A percentile compares a stretch with the other conserved stretches of the same genome.
These are phyloP conservation scores for Microcebus lehilahytsara DNA, from an alignment of 2,113 vertebrate genomes.

Conservation along the genomic window DNA sequence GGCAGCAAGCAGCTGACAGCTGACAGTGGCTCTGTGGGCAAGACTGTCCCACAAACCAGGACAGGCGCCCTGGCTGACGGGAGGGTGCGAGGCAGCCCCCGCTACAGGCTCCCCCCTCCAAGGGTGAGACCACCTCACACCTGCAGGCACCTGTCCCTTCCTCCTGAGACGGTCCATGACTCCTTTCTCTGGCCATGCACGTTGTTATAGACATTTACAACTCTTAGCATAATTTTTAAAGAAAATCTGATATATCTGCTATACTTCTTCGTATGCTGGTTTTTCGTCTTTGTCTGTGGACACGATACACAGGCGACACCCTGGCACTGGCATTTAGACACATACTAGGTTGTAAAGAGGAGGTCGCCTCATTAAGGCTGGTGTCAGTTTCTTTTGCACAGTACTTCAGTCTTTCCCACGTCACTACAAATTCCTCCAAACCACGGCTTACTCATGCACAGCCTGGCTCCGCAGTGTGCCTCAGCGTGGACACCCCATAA, in stretches of 20 bases:
- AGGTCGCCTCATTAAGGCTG: rapidly evolving
- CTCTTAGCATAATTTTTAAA: too few relatives aligned
- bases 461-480: rapidly evolving
- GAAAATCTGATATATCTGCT: background rate
- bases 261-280: background rate
- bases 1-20: background rate
- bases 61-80: too few relatives aligned
- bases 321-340: background rate
- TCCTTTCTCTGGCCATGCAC: rapidly evolving
- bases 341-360: rapidly evolving
- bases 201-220: rapidly evolving
- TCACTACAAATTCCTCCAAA: background rate
- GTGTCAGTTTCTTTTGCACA: background rate
- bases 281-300: background rate
- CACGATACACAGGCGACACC: background rate
- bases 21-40: rapidly evolving
- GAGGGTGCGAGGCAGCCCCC: background rate
- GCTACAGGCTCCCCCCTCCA: background rate
- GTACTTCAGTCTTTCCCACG: background rate
- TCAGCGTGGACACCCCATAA: rapidly evolving
- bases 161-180: rapidly evolving
- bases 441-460: background rate
- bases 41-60: rapidly evolving
- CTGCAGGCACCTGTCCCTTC: background rate
- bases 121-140: background rate